phyloP scores from a whole-genome alignment of 2,888 invertebrate genomes.

The Elmis aenea region DNA sequence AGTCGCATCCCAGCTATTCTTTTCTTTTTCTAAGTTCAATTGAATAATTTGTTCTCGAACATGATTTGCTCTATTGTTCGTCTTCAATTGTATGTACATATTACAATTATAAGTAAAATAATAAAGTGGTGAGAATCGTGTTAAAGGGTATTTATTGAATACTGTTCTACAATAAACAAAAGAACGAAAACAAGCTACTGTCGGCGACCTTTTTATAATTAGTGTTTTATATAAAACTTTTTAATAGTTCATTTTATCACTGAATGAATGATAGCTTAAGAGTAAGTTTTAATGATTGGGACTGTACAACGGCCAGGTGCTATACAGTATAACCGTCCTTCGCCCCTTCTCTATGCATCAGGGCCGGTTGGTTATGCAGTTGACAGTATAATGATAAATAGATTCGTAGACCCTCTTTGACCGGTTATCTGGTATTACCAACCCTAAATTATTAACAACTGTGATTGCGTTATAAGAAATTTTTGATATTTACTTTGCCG shows the following conservation, averaged over 20 bases:
- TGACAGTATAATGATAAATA: conserved; percentile 41
- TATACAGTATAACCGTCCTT: conserved; percentile 40
- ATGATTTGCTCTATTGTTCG: conserved; percentile 13
- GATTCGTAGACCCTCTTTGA: conserved; percentile 25
- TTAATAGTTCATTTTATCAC: neutral
- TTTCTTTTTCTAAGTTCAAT: conserved; percentile 3
- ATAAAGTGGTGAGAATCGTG: conserved; percentile 12
- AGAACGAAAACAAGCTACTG: conserved; percentile 11
- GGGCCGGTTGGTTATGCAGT: conserved; percentile 33
- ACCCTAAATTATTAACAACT: conserved; percentile 13
- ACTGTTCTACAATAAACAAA: conserved; percentile 12
- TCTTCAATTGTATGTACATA: conserved; percentile 9
- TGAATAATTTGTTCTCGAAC: conserved; percentile 6
- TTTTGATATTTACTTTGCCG: too few species aligned
- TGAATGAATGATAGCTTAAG: neutral
- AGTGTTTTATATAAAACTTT: neutral
- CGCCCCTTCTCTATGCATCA: conserved; percentile 29
- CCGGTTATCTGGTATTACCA: conserved; percentile 12
- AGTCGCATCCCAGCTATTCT: conserved; percentile 10
- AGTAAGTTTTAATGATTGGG: conserved; percentile 33
- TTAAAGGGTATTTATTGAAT: too few species aligned
- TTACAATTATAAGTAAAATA: conserved; percentile 15
- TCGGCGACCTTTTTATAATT: too few species aligned
- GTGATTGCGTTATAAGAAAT: conserved; percentile 6
- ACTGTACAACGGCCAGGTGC: conserved; percentile 41